These are phyloP conservation scores for Eriosoma lanigerum DNA, from an alignment of 1,140 invertebrate species.

Conservation along the genomic window DNA sequence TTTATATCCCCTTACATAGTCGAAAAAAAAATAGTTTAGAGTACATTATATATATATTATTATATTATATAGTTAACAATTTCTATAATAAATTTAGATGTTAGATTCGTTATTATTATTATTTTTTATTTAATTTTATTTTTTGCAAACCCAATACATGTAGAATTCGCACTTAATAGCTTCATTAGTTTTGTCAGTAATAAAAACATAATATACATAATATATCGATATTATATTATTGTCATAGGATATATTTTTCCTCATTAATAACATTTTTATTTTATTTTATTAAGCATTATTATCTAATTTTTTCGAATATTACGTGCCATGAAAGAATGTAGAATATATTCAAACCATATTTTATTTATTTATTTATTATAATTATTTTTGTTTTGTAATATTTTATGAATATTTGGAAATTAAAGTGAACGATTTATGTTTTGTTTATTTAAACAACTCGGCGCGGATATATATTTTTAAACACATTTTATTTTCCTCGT, in stretches of 20 bases:
- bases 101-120: slow-evolving; percentile 36
- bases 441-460: slow-evolving; percentile 48
- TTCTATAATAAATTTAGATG: slow-evolving; percentile 30
- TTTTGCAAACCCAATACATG: slow-evolving; percentile 49
- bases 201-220: slow-evolving; percentile 38
- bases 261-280: slow-evolving; percentile 19
- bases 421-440: slow-evolving; percentile 29
- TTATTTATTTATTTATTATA: slow-evolving; percentile 25
- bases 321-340: slow-evolving; percentile 40
- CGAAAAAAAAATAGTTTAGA: slow-evolving; percentile 47
- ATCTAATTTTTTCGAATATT: slow-evolving; percentile 43
- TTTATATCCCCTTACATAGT: slow-evolving; percentile 21
- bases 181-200: slow-evolving; percentile 51
- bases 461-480: slow-evolving; percentile 31
- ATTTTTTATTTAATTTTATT: slow-evolving; percentile 11
- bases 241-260: slow-evolving; percentile 30
- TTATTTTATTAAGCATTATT: slow-evolving; percentile 29
- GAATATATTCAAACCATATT: slow-evolving; percentile 16
- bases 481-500: slow-evolving; percentile 25
- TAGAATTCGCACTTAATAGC: slow-evolving; percentile 50
- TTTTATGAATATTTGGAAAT: slow-evolving; percentile 31
- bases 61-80: slow-evolving; percentile 34
- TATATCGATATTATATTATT: slow-evolving; percentile 36
- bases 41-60: slow-evolving; percentile 7
- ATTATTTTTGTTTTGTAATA: slow-evolving; percentile 24